Base-by-base conservation (phyloP, 2,888 invertebrate genomes). In the Caenorhabditis wallacei region DNA sequence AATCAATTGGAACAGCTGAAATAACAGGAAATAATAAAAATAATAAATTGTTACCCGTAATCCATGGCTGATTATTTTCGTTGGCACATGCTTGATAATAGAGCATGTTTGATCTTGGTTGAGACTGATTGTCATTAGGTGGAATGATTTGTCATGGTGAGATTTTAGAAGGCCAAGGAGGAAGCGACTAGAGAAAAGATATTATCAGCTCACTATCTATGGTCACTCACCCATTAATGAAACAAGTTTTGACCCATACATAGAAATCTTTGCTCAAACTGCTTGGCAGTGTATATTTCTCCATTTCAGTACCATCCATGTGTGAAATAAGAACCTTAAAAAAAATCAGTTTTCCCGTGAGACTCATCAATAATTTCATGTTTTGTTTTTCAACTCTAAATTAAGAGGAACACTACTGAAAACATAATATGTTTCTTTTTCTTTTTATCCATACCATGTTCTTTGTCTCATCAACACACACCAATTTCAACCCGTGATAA, bases 131-230 rank as follows among this genome's bases (percentile, higher is more conserved):
- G 84, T 70, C 61, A 84, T 66, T 37, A 84, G 24, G 37, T 84
- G 80, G 54, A 84, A 84, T 30, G 80, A 84, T 22, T 76, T 80
- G 48, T 80, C 84, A 11, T 59, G 56, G 66, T 84, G 84, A 1
- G 69, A 66, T 66, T 84, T 84, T 4, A 84, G 68, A 5, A 84
- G 69, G 4, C 80, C 84, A 24, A 81, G 63, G 40, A 75, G 61
- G n/a, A 74, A 80, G 8, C 71, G 56, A 10, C 70, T 78, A 35
- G 10, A 78, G 18, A 18, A 11, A 37, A 37, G 20, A 1, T 0
- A n/a, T 18, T 3, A 5, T n/a, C n/a, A 8, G 13, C 56, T 43
- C 40, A 2, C 40, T 40, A 2, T 16, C 40, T 10, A 2, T 40
- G 40, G 2, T 40, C 40, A 40, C 40, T 40, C 16, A 83, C 83